These are phyloP conservation scores for Pyralis farinalis DNA, from an alignment of 2,888 invertebrate species.

Conservation along the genomic window DNA sequence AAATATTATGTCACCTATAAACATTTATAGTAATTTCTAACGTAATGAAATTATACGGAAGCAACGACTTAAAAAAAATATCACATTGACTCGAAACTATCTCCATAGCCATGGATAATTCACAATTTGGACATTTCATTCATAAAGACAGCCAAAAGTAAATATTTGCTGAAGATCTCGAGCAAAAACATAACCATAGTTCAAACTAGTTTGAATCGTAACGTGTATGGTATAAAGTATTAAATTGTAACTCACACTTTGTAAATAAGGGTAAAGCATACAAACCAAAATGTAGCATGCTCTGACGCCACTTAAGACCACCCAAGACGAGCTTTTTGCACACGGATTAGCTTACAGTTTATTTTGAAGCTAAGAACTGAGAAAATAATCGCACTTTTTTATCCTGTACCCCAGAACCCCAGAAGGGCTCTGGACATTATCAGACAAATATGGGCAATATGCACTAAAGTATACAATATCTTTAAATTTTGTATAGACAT, in stretches of 20 bases:
- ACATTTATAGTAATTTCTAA: too few species aligned
- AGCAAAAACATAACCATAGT: slow-evolving; percentile 25
- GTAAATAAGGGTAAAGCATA: slow-evolving; percentile 47
- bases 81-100: too few species aligned
- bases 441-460: too few species aligned
- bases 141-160: slow-evolving; percentile 65
- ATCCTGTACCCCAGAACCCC: neutral
- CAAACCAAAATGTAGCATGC: slow-evolving; percentile 57
- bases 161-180: slow-evolving; percentile 61
- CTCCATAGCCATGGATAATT: too few species aligned
- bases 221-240: neutral
- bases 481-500: too few species aligned
- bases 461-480: too few species aligned
- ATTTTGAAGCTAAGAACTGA: slow-evolving; percentile 48
- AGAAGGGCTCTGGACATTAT: neutral
- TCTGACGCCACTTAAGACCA: slow-evolving; percentile 73
- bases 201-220: slow-evolving; percentile 21
- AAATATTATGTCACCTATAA: too few species aligned
- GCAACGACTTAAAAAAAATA: too few species aligned
- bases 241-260: slow-evolving; percentile 7
- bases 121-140: slow-evolving; percentile 59
- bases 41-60: too few species aligned
- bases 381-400: slow-evolving; percentile 35
- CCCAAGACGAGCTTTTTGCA: slow-evolving; percentile 68
- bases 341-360: slow-evolving; percentile 52